Base-by-base conservation (phyloP, 2,797 vertebrate genomes). In the Sitta carolinensis region DNA sequence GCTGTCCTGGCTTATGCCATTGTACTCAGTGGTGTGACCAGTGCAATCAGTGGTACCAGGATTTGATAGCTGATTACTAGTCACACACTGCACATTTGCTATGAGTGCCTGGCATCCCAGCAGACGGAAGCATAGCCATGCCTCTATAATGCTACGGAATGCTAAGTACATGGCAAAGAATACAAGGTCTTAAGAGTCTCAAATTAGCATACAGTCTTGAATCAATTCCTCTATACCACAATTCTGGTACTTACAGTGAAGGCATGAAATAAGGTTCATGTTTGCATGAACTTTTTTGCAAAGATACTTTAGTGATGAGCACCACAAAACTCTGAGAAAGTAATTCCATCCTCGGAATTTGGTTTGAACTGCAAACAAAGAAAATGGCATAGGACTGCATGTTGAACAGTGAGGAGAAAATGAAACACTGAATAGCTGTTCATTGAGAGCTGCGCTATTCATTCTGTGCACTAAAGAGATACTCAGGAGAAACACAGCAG, bases 371-470 rank as follows among this genome's bases (percentile, higher is more conserved):
- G 66, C 81, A 64, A 80, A 72, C 52, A 93, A 88, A 73, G 92
- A 89, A 84, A 61, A 50, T 54, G 54, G 92, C 92, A 74, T 29
- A 84, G 78, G 68, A 82, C 75, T 74, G 93, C 90, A 85, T 54
- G 75, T 89, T 89, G 94, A 96, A 94, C 90, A 96, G 94, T 22
- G 57, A 93, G 94, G 57, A 87, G 92, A 95, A 96, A 97, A 86
- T 90, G 95, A 92, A 97, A 95, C 92, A 94, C 91, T 96, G 96
- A 97, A 97, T 95, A 96, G 95, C 84, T 87, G 94, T 83, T 96
- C 95, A 93, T 83, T 93, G 89, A 84, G 64, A 85, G 88, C 88
- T 43, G 57, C 0, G 4, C 95, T 95, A 96, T 95, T 97, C 96
- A 96, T 84, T 87, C 93, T 54, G 84, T 0, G 5, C 75, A 43